Evolutionary conservation across 2,113 vertebrate species (phyloP), one percentile per base, ranked within the genome.

Genomic region (Dolichotis patagonum): DNA sequence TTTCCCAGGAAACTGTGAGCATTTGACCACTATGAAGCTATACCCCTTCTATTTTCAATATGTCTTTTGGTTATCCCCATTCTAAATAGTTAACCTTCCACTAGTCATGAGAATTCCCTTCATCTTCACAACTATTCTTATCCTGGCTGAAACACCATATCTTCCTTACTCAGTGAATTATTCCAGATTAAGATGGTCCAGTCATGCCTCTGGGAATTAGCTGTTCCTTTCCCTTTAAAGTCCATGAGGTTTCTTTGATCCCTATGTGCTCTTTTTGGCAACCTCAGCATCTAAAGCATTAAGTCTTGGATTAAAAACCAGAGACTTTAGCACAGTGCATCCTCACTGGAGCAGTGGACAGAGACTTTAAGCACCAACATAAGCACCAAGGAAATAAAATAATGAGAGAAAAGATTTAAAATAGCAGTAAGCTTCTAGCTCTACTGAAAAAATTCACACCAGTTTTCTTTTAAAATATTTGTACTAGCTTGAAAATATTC

Each of bases 191-290:
- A 77, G 24, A 69, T 85, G 43, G 41, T 54, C 41, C 30, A 65
- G 69, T 38, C 69, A 63, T 81, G 0, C 0, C 89, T 89, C 89
- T 97, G 62, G 63, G 92, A 97, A 91, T 93, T 96, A 98, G 96
- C 96, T 97, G 96, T 97, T 95, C 75, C 52, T 81, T 95, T 63
- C 67, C 84, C 73, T 93, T 80, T 96, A 87, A 92, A 12, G 96
- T 89, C 65, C 95, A 94, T 95, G 90, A 93, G 20, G 30, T 86
- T 94, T 81, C 81, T 96, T 92, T 97, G 89, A 96, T 98, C 83
- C 38, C 56, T 73, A 41, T 22, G 43, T 1, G 17, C 30, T 69
- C 88, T 49, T 84, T 65, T 82, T 90, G 22, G 62, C 96, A 94
- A 87, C 80, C 78, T 88, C 35, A 77, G 80, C 96, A 97, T 84